Evolutionary conservation across 2,797 vertebrate genomes (phyloP), one percentile per base, ranked within the genome.

Genomic region (Orientallactaga sibirica): DNA sequence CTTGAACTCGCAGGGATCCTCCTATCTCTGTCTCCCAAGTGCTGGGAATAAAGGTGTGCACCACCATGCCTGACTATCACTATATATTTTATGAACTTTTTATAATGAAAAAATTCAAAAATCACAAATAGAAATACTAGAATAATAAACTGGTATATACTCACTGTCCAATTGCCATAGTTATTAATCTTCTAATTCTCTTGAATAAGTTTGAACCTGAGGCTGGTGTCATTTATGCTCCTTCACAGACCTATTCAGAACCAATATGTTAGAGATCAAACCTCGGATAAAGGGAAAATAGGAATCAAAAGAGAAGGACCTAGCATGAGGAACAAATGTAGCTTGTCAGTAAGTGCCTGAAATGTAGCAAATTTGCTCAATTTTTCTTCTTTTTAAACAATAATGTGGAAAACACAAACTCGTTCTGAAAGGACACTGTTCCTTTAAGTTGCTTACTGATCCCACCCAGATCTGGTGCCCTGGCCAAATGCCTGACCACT

Each of bases 401-500:
- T 12, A 81, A 68, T 25, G 37, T 73, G 70, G 27, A 88, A 95
- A 94, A 92, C 0, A 11, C 67, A 86, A 33, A 88, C 55, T 83
- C 79, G 41, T 62, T 70, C 24, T 62, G 7, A 73, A 80, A 94
- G 75, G 91, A 91, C 25, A 3, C 96, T 98, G 96, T 90, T 91
- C 91, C 97, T 98, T 98, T 98, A 98, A 98, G 29, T 88, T 73
- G 76, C 87, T 95, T 87, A 71, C 41, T 90, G 87, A 83, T 97
- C 94, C 97, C 76, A 71, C 94, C 94, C 97, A 96, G 89, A 94
- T 92, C 88, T 95, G 93, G 94, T 90, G 94, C 85, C 87, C 92
- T 98, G 97, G 98, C 98, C 75, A 87, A 94, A 75, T 97, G 98
- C 97, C 98, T 93, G n/a, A 43, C 83, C 78, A 79, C 92, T 97